Evolutionary conservation across 2,888 invertebrate species (phyloP).

Genomic region (Hyles lineata): DNA sequence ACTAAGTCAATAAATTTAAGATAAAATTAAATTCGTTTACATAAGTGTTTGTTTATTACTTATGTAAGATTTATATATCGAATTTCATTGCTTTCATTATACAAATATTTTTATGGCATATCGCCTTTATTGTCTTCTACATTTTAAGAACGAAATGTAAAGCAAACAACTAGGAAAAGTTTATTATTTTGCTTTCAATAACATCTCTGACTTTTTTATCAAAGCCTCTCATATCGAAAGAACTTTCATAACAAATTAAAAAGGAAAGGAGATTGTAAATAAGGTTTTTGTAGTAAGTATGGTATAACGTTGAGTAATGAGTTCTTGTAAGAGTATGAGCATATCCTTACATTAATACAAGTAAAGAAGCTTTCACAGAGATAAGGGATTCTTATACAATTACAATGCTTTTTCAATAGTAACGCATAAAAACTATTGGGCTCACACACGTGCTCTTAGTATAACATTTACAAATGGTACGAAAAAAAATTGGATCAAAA

Average conservation of each 20-base stretch:
- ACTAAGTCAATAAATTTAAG: neutral
- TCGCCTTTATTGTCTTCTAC: neutral
- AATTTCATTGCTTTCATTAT: neutral
- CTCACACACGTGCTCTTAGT: conserved; percentile 18
- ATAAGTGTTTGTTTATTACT: neutral
- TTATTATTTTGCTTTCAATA: neutral
- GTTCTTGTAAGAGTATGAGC: conserved; percentile 4
- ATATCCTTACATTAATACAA: neutral
- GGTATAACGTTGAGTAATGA: conserved; percentile 5
- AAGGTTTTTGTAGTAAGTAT: neutral
- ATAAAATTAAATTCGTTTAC: neutral
- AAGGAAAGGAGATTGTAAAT: conserved; percentile 5
- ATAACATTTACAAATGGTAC: conserved; percentile 19
- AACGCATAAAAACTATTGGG: neutral
- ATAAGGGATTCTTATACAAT: neutral
- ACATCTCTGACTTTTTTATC: neutral
- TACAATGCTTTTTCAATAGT: neutral
- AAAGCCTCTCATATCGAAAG: neutral
- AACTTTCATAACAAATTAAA: conserved; percentile 8
- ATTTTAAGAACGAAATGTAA: neutral
- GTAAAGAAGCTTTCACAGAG: neutral
- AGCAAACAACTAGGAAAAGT: neutral
- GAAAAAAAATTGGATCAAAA: conserved; percentile 40
- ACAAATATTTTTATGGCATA: neutral
- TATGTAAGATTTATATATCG: neutral